Base-by-base conservation (phyloP, 1,140 invertebrate species). In the Platyscapa corneri region DNA sequence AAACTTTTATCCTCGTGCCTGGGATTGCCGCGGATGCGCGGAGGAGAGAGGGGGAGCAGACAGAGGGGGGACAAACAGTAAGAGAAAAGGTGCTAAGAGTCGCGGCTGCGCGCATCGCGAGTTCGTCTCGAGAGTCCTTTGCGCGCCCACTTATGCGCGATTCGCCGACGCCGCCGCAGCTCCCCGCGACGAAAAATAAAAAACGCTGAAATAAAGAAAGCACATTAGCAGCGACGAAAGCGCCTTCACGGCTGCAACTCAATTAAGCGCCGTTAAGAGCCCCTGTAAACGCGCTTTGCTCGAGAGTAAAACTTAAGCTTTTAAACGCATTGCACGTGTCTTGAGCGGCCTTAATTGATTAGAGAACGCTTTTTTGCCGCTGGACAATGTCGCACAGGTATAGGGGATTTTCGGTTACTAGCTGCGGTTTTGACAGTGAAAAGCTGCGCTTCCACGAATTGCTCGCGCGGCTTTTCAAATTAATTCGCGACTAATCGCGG, bases 1-100 rank as follows among this genome's bases (percentile, higher is more conserved):
- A 90, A 90, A 90, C 88, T 90, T n/a, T n/a, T n/a, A n/a, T n/a
- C 85, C 67, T 84, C 82, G 85, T 1, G 7, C 56, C 8, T 37
- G 23, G 56, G 56, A 3, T 32, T 3, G n/a, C 5, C 30, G 27
- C 46, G 46, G 42, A 18, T 6, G 3, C 30, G 77, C 2, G 56
- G 37, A 12, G 0, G 32, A 18, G 20, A 32, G 14, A n/a, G 20
- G 34, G 60, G 37, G 23, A 12, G 16, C 1, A 23, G 3, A 0
- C 0, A 49, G 0, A 8, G 12, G 6, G 67, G n/a, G n/a, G n/a
- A n/a, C n/a, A n/a, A n/a, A n/a, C n/a, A n/a, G n/a, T n/a, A n/a
- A n/a, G n/a, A n/a, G n/a, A n/a, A n/a, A n/a, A n/a, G n/a, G n/a
- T n/a, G n/a, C n/a, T n/a, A n/a, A n/a, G n/a, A n/a, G n/a, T n/a